Percentiles rank a stretch among this genome's conserved stretches.
Conservation (phyloP, 2,113 vertebrate species). For the Platanista minor region DNA sequence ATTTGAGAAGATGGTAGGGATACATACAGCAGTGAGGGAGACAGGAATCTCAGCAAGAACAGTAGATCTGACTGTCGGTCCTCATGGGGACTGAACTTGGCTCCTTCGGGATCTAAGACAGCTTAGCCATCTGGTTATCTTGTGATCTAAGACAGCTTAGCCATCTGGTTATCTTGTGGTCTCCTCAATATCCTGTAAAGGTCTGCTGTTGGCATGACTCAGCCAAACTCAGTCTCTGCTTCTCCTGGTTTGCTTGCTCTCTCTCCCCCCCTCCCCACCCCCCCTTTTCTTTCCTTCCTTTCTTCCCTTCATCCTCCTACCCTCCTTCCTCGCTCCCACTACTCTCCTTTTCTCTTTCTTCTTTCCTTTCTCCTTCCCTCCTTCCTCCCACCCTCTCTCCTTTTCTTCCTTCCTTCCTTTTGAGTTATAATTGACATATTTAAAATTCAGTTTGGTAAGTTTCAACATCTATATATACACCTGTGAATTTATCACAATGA, state of each 20-base stretch:
- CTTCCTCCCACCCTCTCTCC: background rate
- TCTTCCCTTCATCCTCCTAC: background rate
- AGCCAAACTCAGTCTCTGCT: too few relatives aligned
- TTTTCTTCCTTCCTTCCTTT: too few relatives aligned
- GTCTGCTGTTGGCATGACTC: background rate
- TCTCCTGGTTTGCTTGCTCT: background rate
- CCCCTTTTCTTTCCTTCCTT: background rate
- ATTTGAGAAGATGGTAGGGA: background rate
- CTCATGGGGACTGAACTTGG: background rate
- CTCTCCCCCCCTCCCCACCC: accelerated
- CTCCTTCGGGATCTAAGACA: background rate
- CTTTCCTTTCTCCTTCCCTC: background rate
- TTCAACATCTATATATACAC: background rate
- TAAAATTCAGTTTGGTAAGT: background rate
- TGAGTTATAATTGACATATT: background rate
- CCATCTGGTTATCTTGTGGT: too few relatives aligned
- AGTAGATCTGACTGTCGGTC: background rate
- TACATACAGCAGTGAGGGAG: background rate
- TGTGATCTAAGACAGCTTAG: background rate
- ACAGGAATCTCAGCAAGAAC: background rate
- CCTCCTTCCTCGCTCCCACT: background rate
- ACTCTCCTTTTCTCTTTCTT: background rate
- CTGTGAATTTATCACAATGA: background rate
- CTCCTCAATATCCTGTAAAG: background rate
- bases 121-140: background rate